These are phyloP conservation scores for Campylorhamphus procurvoides DNA, from an alignment of 2,113 vertebrate species.

Conservation along the genomic window DNA sequence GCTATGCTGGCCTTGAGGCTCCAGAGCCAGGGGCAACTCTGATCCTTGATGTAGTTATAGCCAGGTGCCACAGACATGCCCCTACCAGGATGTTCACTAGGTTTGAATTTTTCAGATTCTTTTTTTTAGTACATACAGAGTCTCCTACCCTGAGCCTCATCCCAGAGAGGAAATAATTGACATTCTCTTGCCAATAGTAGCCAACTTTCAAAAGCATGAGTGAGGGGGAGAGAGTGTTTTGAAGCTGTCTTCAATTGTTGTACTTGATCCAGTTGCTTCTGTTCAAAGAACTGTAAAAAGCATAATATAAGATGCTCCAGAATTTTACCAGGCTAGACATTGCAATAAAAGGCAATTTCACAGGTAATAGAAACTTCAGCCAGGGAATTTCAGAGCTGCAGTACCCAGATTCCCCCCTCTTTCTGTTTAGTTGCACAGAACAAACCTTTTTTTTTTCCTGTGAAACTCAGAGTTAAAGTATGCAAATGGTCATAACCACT, in stretches of 20 bases:
- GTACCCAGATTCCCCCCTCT: background rate
- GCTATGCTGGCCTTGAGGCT: background rate
- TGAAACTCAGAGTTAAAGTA: background rate
- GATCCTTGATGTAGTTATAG: background rate
- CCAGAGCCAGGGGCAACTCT: background rate
- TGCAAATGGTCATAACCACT: background rate
- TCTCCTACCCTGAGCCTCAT: background rate
- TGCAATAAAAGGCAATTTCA: background rate
- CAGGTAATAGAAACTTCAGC: background rate
- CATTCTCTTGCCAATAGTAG: background rate
- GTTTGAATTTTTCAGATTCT: background rate
- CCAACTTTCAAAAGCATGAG: background rate
- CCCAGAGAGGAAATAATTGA: conserved; percentile 21
- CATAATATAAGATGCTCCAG: background rate
- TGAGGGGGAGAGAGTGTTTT: background rate
- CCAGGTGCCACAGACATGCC: background rate
- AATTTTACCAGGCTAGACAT: background rate
- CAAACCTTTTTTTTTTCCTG: background rate
- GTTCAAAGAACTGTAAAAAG: conserved; percentile 7
- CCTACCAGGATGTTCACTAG: background rate
- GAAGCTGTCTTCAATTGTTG: background rate
- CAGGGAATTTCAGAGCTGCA: background rate
- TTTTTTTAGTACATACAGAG: background rate
- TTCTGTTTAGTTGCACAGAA: background rate
- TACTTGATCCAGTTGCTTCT: background rate